phyloP scores from a whole-genome alignment of 2,113 vertebrate genomes.

The Poecile atricapillus region DNA sequence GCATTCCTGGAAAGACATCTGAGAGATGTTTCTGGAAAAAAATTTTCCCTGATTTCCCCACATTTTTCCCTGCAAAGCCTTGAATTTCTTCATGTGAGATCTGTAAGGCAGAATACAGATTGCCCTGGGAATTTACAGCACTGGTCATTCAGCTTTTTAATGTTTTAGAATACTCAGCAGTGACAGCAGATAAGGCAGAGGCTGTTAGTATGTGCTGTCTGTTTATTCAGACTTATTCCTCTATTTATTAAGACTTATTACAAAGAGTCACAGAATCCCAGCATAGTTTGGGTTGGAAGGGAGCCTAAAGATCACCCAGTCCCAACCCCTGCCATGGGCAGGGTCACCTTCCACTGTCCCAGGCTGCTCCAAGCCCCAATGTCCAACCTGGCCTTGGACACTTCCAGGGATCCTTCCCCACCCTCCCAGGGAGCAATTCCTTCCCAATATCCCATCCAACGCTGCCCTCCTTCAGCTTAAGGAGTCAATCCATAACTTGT shows the following conservation, averaged over 20 bases:
- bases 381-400: rapidly evolving
- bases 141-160: neutral
- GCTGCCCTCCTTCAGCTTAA: neutral
- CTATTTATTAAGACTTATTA: neutral
- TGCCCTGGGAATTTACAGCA: neutral
- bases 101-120: neutral
- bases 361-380: rapidly evolving
- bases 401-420: rapidly evolving
- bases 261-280: neutral
- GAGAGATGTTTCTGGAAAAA: neutral
- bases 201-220: neutral
- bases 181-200: neutral
- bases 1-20: neutral
- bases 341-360: neutral
- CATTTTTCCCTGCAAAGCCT: neutral
- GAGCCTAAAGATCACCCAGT: rapidly evolving
- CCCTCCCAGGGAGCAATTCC: rapidly evolving
- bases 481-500: neutral
- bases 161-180: neutral
- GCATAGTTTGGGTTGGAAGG: too few relatives aligned
- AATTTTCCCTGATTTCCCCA: neutral
- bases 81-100: neutral
- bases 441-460: rapidly evolving
- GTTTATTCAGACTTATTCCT: neutral
- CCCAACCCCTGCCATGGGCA: rapidly evolving